Evolutionary conservation across 2,113 vertebrate genomes (phyloP).

Genomic region (Pterocles burchelli): DNA sequence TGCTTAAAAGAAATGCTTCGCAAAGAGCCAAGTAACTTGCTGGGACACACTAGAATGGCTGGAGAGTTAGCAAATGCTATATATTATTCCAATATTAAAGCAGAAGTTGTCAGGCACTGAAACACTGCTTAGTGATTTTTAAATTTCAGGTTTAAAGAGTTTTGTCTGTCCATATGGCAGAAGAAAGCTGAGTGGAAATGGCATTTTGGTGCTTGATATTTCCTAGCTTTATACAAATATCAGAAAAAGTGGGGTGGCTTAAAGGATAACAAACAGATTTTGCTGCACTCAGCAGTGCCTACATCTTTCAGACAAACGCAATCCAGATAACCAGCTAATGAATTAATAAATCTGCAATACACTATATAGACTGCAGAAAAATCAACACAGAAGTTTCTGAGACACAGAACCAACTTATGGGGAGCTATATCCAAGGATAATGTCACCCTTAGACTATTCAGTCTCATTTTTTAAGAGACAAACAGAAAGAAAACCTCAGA

Average conservation of each 20-base stretch:
- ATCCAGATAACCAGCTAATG: neutral
- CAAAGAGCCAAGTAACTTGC: neutral
- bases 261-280: neutral
- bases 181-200: neutral
- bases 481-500: neutral
- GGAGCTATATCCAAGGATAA: neutral
- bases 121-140: neutral
- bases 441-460: neutral
- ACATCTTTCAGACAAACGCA: neutral
- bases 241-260: neutral
- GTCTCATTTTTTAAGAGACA: neutral
- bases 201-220: neutral
- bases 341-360: neutral
- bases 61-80: neutral
- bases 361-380: neutral
- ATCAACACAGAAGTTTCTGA: neutral
- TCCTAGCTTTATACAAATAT: neutral
- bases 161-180: neutral
- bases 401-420: neutral
- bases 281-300: neutral
- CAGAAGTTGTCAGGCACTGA: neutral
- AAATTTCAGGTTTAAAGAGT: neutral
- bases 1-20: neutral
- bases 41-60: neutral
- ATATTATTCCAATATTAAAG: neutral